A percentile compares a stretch with the other conserved stretches of the same genome.
Conservation (phyloP, 2,888 invertebrate genomes). For the Elmis aenea region DNA sequence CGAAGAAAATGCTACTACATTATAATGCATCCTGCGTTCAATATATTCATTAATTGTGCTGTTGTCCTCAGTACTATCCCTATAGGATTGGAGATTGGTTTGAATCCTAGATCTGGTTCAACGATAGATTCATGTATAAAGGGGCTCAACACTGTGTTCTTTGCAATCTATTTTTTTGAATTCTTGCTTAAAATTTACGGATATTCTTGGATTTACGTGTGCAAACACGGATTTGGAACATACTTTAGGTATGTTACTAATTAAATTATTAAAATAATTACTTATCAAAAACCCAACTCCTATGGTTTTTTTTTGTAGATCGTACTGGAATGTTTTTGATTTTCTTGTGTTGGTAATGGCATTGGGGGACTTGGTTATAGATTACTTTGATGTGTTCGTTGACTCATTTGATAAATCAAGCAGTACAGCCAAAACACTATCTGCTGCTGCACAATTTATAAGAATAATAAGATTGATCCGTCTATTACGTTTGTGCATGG, state of each 20-base stretch:
- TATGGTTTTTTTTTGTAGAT: too few relatives aligned
- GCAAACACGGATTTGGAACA: conserved; percentile 47
- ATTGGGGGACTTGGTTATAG: conserved; percentile 27
- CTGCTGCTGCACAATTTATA: conserved; percentile 17
- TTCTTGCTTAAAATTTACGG: conserved; percentile 33
- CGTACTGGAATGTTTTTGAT: conserved; percentile 57
- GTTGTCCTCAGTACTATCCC: conserved; percentile 45
- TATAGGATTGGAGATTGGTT: conserved; percentile 9
- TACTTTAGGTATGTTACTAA: conserved; percentile 37
- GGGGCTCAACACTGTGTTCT: conserved; percentile 2
- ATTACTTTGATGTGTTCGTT: conserved; percentile 5
- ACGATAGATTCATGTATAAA: conserved; percentile 1
- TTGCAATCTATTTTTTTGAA: conserved; percentile 23
- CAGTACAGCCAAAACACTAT: conserved; percentile 1
- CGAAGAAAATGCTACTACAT: conserved; percentile 44
- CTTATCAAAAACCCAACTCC: too few relatives aligned
- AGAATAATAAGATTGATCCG: conserved; percentile 44
- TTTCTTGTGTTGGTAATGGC: conserved; percentile 52
- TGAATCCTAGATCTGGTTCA: not conserved
- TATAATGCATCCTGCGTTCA: conserved; percentile 34
- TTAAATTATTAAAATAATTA: too few relatives aligned
- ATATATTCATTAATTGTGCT: conserved; percentile 5
- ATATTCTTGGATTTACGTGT: conserved; percentile 44
- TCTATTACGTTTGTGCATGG: conserved; percentile 39
- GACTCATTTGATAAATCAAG: conserved; percentile 3